Conservation (phyloP, 64 coral and sea anemone species). For the Platygyra sinensis region DNA sequence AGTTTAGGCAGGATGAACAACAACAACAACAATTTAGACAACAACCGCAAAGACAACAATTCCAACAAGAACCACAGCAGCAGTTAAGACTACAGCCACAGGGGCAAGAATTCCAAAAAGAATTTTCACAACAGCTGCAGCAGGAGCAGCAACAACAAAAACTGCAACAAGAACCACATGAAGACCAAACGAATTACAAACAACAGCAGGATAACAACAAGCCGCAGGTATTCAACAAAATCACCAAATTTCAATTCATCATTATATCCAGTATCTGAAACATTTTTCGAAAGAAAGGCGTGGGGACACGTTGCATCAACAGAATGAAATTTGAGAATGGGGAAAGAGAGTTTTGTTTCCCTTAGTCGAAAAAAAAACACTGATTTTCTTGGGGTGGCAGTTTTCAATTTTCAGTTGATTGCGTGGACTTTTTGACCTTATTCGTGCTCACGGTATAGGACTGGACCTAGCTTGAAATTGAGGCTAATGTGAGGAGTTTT, state of each 20-base stretch:
- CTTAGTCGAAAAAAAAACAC: too few relatives aligned
- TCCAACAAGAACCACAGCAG: not conserved
- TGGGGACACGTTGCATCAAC: too few relatives aligned
- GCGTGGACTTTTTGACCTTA: too few relatives aligned
- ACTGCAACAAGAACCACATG: not conserved
- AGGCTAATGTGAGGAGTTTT: too few relatives aligned
- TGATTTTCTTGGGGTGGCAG: too few relatives aligned
- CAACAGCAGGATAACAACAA: not conserved
- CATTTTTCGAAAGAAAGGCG: too few relatives aligned
- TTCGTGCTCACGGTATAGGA: too few relatives aligned
- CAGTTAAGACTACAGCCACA: not conserved
- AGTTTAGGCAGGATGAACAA: not conserved
- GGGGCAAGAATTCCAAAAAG: slow-evolving; percentile 1
- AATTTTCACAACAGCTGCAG: not conserved
- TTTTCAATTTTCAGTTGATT: too few relatives aligned
- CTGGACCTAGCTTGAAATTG: too few relatives aligned
- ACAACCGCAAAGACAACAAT: slow-evolving; percentile 10
- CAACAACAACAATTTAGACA: not conserved
- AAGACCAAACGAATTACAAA: not conserved
- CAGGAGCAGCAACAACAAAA: not conserved
- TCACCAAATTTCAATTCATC: not conserved
- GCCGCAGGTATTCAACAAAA: not conserved
- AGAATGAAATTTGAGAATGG: too few relatives aligned
- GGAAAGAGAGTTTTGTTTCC: too few relatives aligned
- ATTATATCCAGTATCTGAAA: too few relatives aligned